Evolutionary conservation across 2,113 vertebrate species (phyloP), one percentile per base, ranked within the genome.

Genomic region (Cacatua alba): DNA sequence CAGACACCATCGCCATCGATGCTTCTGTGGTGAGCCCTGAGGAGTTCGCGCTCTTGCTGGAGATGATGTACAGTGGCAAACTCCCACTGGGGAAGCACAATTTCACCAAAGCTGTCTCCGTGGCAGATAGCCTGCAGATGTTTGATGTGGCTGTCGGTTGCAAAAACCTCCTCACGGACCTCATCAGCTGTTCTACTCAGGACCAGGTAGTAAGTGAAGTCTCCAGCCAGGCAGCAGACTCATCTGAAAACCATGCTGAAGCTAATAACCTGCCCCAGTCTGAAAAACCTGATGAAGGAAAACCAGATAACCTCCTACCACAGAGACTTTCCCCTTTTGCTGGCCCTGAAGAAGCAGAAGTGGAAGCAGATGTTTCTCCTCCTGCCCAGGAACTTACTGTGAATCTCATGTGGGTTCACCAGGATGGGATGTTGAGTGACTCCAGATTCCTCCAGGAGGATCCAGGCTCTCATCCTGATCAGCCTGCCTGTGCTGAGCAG

Each of bases 121-220:
- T 98, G 8, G 99, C 99, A 5, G 98, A 99, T 96, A 99, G 98
- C 95, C 98, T 99, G 64, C 99, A 99, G 97, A 99, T 99, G 99
- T 99, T 99, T n/a, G 98, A 99, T 17, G 98, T 99, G 88, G 98
- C 99, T 5, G 98, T 99, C 7, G 98, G 98, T 18, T 99, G 99
- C 91, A 99, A 98, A 95, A 99, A 98, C 33, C 97, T 99, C 71
- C 98, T 99, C 59, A 97, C 97, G 51, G 98, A 96, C 52, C 98
- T 99, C 2, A 97, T 99, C 82, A 96, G 53, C 89, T 97, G 96
- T 81, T 97, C 97, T 2, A 18, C 94, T 51, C 91, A 83, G 92
- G 95, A 93, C 17, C 94, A 92, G 49, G 83, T 90, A 80, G 82
- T 70, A 63, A 91, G 67, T 59, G 90, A 97, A n/a, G 41, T 63